Conservation (phyloP, 2,113 vertebrate genomes). For the Oncorhynchus nerka region DNA sequence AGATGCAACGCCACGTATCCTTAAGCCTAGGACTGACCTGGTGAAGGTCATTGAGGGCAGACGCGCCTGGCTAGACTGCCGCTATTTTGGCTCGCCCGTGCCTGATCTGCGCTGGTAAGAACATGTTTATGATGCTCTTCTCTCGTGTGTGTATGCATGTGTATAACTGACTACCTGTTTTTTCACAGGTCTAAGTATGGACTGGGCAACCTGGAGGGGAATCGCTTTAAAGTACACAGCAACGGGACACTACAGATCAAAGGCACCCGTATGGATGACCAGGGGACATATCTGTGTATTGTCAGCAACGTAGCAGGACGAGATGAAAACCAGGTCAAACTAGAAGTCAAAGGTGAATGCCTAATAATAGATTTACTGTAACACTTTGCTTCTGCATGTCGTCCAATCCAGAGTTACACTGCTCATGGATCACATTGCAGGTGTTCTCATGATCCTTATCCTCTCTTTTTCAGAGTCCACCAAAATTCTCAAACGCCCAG, state of each 20-base stretch:
- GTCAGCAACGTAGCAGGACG: slow-evolving; percentile 92
- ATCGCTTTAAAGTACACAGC: slow-evolving; percentile 82
- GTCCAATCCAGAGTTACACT: not conserved
- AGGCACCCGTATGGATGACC: slow-evolving; percentile 83
- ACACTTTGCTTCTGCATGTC: not conserved
- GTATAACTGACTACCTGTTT: not conserved
- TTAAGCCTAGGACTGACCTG: slow-evolving; percentile 80
- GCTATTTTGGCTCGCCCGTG: slow-evolving; percentile 91
- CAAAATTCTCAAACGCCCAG: slow-evolving; percentile 83
- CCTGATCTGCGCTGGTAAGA: slow-evolving; percentile 91
- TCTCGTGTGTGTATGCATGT: not conserved
- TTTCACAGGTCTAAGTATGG: slow-evolving; percentile 90
- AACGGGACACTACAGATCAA: slow-evolving; percentile 92
- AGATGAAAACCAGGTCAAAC: slow-evolving; percentile 84
- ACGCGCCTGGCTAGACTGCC: slow-evolving; percentile 82
- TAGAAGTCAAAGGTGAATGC: slow-evolving; percentile 93
- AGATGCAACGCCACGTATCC: slow-evolving; percentile 87
- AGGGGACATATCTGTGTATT: slow-evolving; percentile 89
- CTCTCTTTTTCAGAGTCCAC: slow-evolving; percentile 81
- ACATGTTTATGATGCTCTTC: not conserved
- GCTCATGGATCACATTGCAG: not conserved
- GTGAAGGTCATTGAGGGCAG: slow-evolving; percentile 86
- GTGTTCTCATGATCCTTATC: not conserved
- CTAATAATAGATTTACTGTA: not conserved
- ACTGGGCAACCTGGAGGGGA: slow-evolving; percentile 86